phyloP scores from a whole-genome alignment of 2,113 vertebrate species.

The Onychorhynchus coronatus region DNA sequence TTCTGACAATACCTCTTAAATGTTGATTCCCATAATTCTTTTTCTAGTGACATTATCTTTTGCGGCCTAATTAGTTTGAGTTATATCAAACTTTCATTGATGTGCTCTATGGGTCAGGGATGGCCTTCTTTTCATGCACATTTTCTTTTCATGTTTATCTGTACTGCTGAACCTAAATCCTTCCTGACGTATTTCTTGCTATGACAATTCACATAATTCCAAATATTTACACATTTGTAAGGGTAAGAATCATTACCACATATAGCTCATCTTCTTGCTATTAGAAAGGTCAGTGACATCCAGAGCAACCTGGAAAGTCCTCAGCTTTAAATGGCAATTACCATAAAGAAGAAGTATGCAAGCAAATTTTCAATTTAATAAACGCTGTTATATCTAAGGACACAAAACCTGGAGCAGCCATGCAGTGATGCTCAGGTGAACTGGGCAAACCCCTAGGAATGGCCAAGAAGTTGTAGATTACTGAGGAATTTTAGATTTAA shows the following conservation, averaged over 20 bases:
- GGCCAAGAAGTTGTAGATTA: neutral
- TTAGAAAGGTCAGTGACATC: neutral
- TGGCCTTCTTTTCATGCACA: neutral
- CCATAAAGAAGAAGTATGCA: neutral
- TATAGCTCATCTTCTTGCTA: neutral
- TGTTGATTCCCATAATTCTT: neutral
- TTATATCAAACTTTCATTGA: neutral
- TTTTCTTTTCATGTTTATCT: neutral
- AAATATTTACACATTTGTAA: neutral
- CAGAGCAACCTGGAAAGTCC: neutral
- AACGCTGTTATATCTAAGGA: neutral
- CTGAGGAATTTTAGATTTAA: neutral
- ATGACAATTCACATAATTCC: neutral
- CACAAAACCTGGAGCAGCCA: neutral
- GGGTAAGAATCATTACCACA: neutral
- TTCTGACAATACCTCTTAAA: neutral
- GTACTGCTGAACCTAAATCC: neutral
- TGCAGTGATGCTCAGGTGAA: neutral
- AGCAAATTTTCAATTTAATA: neutral
- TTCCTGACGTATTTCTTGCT: neutral
- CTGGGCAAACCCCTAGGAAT: neutral
- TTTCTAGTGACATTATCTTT: neutral
- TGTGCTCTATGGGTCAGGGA: neutral
- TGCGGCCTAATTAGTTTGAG: neutral
- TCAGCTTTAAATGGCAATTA: neutral